phyloP scores from a whole-genome alignment of 2,113 vertebrate species.

The Recurvirostra avosetta region DNA sequence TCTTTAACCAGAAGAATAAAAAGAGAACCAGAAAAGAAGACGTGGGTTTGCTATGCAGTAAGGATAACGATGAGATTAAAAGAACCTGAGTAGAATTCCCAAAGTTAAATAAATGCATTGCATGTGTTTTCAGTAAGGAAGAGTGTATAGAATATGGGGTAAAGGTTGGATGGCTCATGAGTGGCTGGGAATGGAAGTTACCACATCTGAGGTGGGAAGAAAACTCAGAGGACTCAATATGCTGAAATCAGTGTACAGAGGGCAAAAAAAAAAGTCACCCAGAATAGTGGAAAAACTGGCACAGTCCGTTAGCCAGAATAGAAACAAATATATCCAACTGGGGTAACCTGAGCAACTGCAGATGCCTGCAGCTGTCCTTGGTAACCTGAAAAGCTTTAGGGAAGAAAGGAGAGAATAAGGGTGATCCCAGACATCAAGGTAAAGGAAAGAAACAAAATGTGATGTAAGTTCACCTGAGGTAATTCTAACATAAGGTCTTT shows the following conservation, averaged over 20 bases:
- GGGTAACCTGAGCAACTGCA: neutral
- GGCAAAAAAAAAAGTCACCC: neutral
- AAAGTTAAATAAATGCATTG: neutral
- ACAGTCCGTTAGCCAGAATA: neutral
- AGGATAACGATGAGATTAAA: neutral
- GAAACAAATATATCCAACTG: neutral
- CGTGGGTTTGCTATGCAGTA: neutral
- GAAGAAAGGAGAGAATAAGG: neutral
- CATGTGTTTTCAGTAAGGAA: neutral
- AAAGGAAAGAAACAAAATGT: neutral
- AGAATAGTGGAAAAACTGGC: neutral
- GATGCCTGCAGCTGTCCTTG: neutral
- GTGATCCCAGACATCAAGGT: neutral
- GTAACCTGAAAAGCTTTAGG: neutral
- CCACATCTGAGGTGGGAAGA: neutral
- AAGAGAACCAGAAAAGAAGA: neutral
- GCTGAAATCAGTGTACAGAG: neutral
- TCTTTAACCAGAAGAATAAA: conserved; percentile 29
- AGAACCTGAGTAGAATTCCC: neutral
- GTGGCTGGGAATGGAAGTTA: neutral
- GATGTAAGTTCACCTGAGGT: neutral
- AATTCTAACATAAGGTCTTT: neutral
- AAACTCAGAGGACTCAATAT: neutral
- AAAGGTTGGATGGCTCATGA: neutral
- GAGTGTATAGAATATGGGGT: neutral